These are phyloP conservation scores for Pseudorasbora parva DNA, from an alignment of 2,113 vertebrate species.

Conservation along the genomic window DNA sequence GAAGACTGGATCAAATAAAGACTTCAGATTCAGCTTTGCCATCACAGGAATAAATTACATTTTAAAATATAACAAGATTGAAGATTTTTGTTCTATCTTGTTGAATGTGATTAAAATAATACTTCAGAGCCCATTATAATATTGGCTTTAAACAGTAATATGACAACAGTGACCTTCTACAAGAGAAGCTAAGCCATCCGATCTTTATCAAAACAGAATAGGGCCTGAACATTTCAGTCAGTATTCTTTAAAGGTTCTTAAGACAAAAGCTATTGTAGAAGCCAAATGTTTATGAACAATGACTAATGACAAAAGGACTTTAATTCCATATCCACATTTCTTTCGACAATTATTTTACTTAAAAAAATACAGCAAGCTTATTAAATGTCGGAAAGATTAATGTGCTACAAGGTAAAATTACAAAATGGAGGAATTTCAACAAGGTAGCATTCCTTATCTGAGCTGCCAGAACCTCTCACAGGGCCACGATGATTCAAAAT, in stretches of 20 bases:
- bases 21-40: no score
- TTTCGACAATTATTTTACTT: background rate
- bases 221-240: background rate
- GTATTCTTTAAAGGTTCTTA: constrained; percentile 14
- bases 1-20: background rate
- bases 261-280: constrained; percentile 4
- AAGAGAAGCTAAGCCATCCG: background rate
- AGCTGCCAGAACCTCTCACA: background rate
- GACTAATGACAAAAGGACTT: background rate
- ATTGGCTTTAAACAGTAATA: background rate
- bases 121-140: background rate
- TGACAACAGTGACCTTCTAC: constrained; percentile 16
- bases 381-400: constrained; percentile 3
- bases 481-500: constrained; percentile 3
- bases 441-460: constrained; percentile 33
- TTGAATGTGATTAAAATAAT: background rate
- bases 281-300: background rate
- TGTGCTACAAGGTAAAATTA: background rate
- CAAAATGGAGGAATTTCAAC: constrained; percentile 19
- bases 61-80: no score
- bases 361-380: background rate
- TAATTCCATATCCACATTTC: background rate
- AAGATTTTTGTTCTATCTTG: no score
- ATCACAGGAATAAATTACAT: no score
- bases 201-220: background rate